Evolutionary conservation across 2,797 vertebrate genomes (phyloP), one percentile per base, ranked within the genome.

Genomic region (Mormyrops boulengeri): DNA sequence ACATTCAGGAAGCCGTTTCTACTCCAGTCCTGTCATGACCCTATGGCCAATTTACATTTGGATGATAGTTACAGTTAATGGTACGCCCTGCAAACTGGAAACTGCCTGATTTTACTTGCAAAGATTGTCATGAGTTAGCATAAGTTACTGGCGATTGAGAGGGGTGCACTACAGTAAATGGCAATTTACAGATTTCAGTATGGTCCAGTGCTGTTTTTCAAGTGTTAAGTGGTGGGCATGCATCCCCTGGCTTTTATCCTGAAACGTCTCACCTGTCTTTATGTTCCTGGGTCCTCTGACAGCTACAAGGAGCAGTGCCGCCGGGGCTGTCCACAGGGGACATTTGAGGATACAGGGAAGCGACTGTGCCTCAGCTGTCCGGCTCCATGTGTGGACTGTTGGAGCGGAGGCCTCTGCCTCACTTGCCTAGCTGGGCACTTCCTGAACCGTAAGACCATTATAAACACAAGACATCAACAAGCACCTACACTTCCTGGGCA

Each of bases 301-400:
- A 85, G 84, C 49, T 14, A 85, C 84, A 85, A 17, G 84, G 7
- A 85, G 84, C 84, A 52, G 49, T 85, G 84, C n/a, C 84, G 84
- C 9, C 84, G 4, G 0, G 22, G 47, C 0, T 85, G 84, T 14
- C 84, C 84, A 4, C 84, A 30, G 49, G 84, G 84, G 49, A 85
- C 49, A 0, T 85, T 85, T 34, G 84, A 85, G 11, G 84, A 85
- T 34, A 22, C 49, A 2, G 49, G 4, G 49, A 26, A 2, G 22
- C 12, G 84, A 14, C 49, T 30, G 9, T 85, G 84, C 49, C 22
- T 85, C 9, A 30, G 84, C 84, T 85, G 84, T 12, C 49, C 84
- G 11, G 49, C 84, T 14, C 84, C 84, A 9, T 85, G 84, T 6
- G 44, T 85, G 49, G 84, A 85, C 22, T 85, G 84, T 9, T 85